phyloP scores from a whole-genome alignment of 1,140 invertebrate species.

The Neoseiulus cucumeris region DNA sequence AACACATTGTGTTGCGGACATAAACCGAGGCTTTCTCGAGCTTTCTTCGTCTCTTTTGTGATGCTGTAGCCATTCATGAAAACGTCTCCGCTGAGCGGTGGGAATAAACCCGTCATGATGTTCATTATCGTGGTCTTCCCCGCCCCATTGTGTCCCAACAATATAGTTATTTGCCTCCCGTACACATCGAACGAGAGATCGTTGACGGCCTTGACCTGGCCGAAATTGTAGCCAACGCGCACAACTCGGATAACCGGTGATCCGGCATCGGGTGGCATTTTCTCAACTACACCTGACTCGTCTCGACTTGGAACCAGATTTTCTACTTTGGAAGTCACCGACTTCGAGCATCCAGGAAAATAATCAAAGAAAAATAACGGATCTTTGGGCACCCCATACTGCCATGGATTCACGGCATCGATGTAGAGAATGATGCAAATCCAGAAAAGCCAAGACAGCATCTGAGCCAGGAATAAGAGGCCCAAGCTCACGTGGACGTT shows the following conservation, averaged over 20 bases:
- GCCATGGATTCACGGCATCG: slow-evolving; percentile 9
- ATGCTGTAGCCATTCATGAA: slow-evolving; percentile 45
- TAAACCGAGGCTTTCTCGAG: slow-evolving; percentile 50
- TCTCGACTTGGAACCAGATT: background rate
- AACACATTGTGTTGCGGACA: slow-evolving; percentile 33
- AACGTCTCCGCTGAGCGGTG: slow-evolving; percentile 44
- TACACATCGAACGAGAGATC: slow-evolving; percentile 47
- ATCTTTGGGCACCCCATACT: slow-evolving; percentile 20
- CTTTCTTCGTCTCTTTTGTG: slow-evolving; percentile 30
- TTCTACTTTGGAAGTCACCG: background rate
- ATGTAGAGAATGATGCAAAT: slow-evolving; percentile 36
- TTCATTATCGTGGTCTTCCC: slow-evolving; percentile 63
- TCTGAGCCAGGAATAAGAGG: slow-evolving; percentile 30
- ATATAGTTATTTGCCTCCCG: slow-evolving; percentile 58
- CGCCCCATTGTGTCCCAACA: slow-evolving; percentile 67
- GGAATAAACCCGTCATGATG: slow-evolving; percentile 49
- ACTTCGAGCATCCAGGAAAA: background rate
- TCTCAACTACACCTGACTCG: background rate
- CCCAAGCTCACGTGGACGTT: too few species aligned
- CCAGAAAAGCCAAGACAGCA: slow-evolving; percentile 33
- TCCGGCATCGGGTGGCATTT: background rate
- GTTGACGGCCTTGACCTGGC: slow-evolving; percentile 42
- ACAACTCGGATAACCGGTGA: background rate
- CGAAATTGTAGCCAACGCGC: slow-evolving; percentile 3
- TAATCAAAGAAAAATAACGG: background rate